phyloP scores from a whole-genome alignment of 2,797 vertebrate genomes.

The Acanthiza pusilla region DNA sequence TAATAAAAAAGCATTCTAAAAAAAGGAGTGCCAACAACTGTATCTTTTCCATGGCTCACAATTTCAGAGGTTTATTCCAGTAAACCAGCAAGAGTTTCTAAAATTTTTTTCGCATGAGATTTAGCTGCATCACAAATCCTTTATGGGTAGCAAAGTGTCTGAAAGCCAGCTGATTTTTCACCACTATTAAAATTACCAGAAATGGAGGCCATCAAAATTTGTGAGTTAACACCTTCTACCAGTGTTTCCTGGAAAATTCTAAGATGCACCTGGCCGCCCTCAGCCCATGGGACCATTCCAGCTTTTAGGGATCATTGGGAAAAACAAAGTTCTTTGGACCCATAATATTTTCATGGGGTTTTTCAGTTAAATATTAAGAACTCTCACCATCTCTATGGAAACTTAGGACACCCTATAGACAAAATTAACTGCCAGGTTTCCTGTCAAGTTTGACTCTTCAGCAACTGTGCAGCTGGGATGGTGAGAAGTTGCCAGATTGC shows the following conservation, averaged over 20 bases:
- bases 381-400: not conserved
- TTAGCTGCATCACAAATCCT: not conserved
- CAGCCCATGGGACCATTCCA: not conserved
- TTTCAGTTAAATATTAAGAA: not conserved
- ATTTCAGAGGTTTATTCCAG: not conserved
- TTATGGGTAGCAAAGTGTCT: not conserved
- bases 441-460: not conserved
- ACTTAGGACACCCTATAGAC: not conserved
- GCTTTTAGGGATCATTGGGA: not conserved
- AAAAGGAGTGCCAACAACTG: not conserved
- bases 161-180: not conserved
- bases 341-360: not conserved
- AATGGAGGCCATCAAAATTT: not conserved
- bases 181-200: not conserved
- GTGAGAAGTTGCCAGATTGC: conserved; percentile 6
- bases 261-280: not conserved
- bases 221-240: not conserved
- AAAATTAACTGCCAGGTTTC: conserved; percentile 11
- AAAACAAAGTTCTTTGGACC: not conserved
- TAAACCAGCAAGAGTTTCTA: not conserved
- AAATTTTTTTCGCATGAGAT: not conserved
- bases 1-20: not conserved
- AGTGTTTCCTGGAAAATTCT: not conserved
- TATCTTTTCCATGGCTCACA: not conserved
- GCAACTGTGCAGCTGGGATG: not conserved